Conservation (phyloP, 2,888 invertebrate species). For the Cerastoderma edule region DNA sequence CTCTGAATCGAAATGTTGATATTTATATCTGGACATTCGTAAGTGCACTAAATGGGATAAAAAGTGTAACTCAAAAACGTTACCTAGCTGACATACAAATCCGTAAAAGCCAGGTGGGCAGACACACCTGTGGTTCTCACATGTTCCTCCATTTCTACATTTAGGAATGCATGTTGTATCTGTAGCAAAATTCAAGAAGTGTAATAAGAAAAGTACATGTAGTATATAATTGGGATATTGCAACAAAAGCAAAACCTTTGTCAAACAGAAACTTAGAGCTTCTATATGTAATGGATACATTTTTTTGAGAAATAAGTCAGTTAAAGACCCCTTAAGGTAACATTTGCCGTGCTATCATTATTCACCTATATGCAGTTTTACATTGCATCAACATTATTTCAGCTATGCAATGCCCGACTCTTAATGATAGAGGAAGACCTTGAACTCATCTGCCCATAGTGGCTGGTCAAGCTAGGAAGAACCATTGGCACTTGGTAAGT, state of each 20-base stretch:
- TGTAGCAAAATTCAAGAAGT: slow-evolving; percentile 25
- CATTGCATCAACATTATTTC: too few relatives aligned
- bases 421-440: too few relatives aligned
- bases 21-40: not conserved
- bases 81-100: slow-evolving; percentile 66
- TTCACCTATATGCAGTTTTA: too few relatives aligned
- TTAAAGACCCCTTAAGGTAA: not conserved
- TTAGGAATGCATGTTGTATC: slow-evolving; percentile 64
- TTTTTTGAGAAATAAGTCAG: not conserved
- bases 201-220: not conserved
- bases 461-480: not conserved
- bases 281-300: not conserved
- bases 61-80: not conserved
- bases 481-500: not conserved
- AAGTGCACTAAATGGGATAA: not conserved
- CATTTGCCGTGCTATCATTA: too few relatives aligned
- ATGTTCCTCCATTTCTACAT: slow-evolving; percentile 67
- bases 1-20: not conserved
- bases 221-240: not conserved
- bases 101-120: slow-evolving; percentile 65
- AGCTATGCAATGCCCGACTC: too few relatives aligned
- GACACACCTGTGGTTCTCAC: slow-evolving; percentile 59
- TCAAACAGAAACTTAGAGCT: not conserved
- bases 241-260: not conserved
- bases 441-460: too few relatives aligned